phyloP scores from a whole-genome alignment of 2,888 invertebrate genomes.

The Pelosia muscerda region DNA sequence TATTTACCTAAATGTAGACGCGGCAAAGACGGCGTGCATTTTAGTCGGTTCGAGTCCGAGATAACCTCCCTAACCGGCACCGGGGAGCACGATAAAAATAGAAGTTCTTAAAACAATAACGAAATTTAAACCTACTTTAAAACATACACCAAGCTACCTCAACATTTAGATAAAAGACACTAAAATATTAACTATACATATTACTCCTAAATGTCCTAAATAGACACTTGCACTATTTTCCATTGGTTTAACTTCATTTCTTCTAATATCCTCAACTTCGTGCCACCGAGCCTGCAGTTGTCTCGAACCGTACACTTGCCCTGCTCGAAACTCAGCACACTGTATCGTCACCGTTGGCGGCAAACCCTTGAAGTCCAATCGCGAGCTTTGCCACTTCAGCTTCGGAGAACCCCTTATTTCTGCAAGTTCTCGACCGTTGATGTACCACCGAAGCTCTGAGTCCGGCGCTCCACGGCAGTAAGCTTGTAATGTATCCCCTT shows the following conservation, averaged over 20 bases:
- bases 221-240: conserved; percentile 45
- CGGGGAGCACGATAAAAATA: no score
- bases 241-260: conserved; percentile 57
- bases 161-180: conserved; percentile 13
- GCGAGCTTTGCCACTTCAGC: conserved; percentile 64
- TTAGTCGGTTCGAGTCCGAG: no score
- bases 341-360: conserved; percentile 81
- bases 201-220: conserved; percentile 35
- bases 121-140: neutral
- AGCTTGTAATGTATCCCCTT: conserved; percentile 73
- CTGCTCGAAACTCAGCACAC: conserved; percentile 83
- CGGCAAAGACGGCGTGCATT: no score
- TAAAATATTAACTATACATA: conserved; percentile 33
- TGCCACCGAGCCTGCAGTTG: conserved; percentile 70
- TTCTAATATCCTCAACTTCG: conserved; percentile 39
- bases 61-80: no score
- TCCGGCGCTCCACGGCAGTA: conserved; percentile 72
- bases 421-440: conserved; percentile 71
- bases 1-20: no score
- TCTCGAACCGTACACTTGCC: conserved; percentile 76
- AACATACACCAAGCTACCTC: neutral
- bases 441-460: conserved; percentile 77
- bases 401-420: conserved; percentile 65
- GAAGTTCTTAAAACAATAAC: neutral
- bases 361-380: conserved; percentile 73